A percentile compares a stretch with the other conserved stretches of the same genome.
Evolutionary conservation across 2,888 invertebrate species (phyloP).

Genomic region (Ceraclea dissimilis): DNA sequence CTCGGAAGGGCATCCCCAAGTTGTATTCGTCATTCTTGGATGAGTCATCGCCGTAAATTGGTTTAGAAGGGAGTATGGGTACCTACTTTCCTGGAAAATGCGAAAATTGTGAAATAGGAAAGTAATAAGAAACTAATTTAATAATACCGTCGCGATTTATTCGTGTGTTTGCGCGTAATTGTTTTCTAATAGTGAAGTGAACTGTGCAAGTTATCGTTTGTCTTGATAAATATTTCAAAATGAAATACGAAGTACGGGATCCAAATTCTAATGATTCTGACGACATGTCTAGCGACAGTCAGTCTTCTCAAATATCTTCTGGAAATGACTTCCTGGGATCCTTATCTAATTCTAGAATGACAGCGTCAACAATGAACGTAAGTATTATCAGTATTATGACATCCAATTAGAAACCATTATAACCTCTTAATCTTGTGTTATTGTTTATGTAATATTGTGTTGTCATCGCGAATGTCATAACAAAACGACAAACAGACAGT

Average conservation of each 20-base stretch:
- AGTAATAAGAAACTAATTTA: slow-evolving; percentile 1
- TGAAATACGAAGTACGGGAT: slow-evolving; percentile 56
- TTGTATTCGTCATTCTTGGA: slow-evolving; percentile 19
- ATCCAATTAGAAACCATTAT: background rate
- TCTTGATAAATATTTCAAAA: slow-evolving; percentile 27
- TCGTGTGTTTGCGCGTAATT: background rate
- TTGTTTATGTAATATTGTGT: background rate
- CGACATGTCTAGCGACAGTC: slow-evolving; percentile 50
- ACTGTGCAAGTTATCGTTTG: background rate
- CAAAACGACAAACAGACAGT: background rate
- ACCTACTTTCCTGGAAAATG: slow-evolving; percentile 11
- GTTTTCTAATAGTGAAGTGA: background rate
- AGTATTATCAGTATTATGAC: slow-evolving; percentile 1
- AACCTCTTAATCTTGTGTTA: background rate
- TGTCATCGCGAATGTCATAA: background rate
- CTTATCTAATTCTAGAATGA: slow-evolving; percentile 12
- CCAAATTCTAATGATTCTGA: slow-evolving; percentile 53
- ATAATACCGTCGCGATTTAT: background rate
- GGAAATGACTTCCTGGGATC: slow-evolving; percentile 36
- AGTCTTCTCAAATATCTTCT: slow-evolving; percentile 51
- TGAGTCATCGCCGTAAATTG: slow-evolving; percentile 19
- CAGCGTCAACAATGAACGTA: slow-evolving; percentile 16
- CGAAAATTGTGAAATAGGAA: slow-evolving; percentile 11
- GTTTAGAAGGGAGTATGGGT: slow-evolving; percentile 1
- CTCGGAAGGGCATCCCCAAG: slow-evolving; percentile 24